Evolutionary conservation across 2,113 vertebrate genomes (phyloP).

Genomic region (Ictalurus furcatus): DNA sequence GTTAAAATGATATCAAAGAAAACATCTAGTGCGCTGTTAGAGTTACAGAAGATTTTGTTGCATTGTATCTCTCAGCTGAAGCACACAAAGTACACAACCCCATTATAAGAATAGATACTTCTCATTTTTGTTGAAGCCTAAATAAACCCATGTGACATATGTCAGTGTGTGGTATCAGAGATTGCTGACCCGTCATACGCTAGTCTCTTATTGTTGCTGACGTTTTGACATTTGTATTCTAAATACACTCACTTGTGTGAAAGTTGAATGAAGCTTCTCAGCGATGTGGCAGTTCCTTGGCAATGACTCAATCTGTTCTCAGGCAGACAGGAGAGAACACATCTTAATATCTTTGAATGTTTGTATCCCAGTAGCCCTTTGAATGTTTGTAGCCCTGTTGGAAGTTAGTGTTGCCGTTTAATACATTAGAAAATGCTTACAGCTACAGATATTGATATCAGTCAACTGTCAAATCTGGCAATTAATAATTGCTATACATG

Average conservation of each 20-base stretch:
- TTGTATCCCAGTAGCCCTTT: neutral
- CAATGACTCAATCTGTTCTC: neutral
- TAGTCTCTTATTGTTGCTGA: constrained; percentile 40
- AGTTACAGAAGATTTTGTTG: neutral
- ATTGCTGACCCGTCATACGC: constrained; percentile 15
- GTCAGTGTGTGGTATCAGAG: constrained; percentile 19
- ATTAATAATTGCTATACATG: neutral
- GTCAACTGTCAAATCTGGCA: neutral
- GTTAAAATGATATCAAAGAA: neutral
- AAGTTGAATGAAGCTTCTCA: constrained; percentile 16
- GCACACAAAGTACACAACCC: neutral
- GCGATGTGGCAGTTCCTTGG: constrained; percentile 26
- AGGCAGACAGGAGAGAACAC: neutral
- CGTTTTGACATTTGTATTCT: constrained; percentile 51
- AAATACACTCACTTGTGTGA: constrained; percentile 24
- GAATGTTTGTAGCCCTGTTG: neutral
- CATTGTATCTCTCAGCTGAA: constrained; percentile 5
- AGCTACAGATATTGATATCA: neutral
- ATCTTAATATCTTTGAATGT: neutral
- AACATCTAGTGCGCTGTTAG: neutral
- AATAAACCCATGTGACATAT: constrained; percentile 48
- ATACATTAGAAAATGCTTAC: neutral
- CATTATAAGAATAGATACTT: constrained; percentile 5
- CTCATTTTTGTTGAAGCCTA: constrained; percentile 27
- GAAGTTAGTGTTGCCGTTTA: neutral